These are phyloP conservation scores for Hassar affinis DNA, from an alignment of 2,113 vertebrate genomes.

Conservation along the genomic window DNA sequence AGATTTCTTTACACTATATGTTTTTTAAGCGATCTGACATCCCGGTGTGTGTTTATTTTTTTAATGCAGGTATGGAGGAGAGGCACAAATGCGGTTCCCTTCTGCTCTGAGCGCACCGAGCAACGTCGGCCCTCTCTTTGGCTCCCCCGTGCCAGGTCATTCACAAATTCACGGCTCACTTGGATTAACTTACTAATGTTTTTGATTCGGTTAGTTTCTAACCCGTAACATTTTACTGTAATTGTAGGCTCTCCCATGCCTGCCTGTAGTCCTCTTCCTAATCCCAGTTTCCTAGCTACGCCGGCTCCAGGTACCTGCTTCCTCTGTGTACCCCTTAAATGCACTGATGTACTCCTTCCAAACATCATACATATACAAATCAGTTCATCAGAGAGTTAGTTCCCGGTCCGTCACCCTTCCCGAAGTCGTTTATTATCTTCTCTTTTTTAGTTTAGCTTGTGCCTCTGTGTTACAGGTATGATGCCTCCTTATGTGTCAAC, in stretches of 20 bases:
- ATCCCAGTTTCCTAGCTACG: conserved; percentile 71
- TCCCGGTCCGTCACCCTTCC: not conserved
- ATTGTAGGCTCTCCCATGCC: conserved; percentile 69
- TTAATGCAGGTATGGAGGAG: conserved; percentile 85
- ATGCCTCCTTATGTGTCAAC: conserved; percentile 73
- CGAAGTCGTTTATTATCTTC: not conserved
- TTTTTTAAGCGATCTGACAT: not conserved
- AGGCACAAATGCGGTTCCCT: conserved; percentile 94
- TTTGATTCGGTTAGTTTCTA: conserved; percentile 4
- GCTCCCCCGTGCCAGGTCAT: conserved; percentile 77
- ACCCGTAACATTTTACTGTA: conserved; percentile 29
- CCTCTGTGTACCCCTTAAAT: not conserved
- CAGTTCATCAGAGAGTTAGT: not conserved
- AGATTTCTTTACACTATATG: not conserved
- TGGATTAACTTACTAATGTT: not conserved
- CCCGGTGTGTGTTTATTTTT: not conserved
- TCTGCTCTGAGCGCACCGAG: conserved; percentile 78
- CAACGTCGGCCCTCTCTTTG: conserved; percentile 79
- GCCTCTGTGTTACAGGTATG: conserved; percentile 67
- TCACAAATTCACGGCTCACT: not conserved
- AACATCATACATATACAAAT: not conserved
- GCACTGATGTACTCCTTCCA: not conserved
- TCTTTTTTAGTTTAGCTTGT: not conserved
- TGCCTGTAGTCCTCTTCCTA: conserved; percentile 65
- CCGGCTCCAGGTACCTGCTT: conserved; percentile 70